These are phyloP conservation scores for Porites lobata DNA, from an alignment of 92 coral and sea anemone species.

Conservation along the genomic window DNA sequence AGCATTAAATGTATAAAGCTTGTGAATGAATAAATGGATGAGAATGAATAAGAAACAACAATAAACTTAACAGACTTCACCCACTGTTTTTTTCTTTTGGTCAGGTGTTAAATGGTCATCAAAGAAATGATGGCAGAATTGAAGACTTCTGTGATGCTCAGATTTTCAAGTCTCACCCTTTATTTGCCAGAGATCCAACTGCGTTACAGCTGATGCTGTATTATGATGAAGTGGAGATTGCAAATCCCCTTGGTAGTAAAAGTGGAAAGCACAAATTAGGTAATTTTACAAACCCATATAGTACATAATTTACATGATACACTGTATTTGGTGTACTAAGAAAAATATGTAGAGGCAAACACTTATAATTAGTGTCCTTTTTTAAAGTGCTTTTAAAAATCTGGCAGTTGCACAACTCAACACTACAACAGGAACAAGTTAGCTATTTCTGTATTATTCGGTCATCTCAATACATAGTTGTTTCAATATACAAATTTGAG, in stretches of 20 bases:
- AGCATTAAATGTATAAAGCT: neutral
- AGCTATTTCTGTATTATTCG: too few relatives aligned
- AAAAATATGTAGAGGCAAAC: too few relatives aligned
- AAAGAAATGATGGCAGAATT: conserved; percentile 45
- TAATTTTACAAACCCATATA: neutral
- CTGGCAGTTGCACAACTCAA: too few relatives aligned
- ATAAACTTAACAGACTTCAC: too few relatives aligned
- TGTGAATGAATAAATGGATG: neutral
- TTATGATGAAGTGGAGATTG: conserved; percentile 77
- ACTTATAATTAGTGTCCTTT: too few relatives aligned
- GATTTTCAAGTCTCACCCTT: conserved; percentile 63
- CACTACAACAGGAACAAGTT: too few relatives aligned
- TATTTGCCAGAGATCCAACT: conserved; percentile 61
- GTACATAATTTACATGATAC: too few relatives aligned
- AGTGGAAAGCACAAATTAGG: conserved; percentile 77
- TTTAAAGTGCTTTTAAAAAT: too few relatives aligned
- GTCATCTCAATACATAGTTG: too few relatives aligned
- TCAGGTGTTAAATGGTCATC: conserved; percentile 58
- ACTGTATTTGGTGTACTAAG: too few relatives aligned
- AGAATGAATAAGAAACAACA: neutral
- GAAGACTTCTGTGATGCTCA: conserved; percentile 73
- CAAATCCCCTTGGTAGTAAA: conserved; percentile 72
- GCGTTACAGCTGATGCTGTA: conserved; percentile 79
- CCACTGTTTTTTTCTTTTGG: neutral
- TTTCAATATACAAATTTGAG: too few relatives aligned